Base-by-base conservation (phyloP, 2,113 vertebrate genomes). In the Ornithorhynchus anatinus region DNA sequence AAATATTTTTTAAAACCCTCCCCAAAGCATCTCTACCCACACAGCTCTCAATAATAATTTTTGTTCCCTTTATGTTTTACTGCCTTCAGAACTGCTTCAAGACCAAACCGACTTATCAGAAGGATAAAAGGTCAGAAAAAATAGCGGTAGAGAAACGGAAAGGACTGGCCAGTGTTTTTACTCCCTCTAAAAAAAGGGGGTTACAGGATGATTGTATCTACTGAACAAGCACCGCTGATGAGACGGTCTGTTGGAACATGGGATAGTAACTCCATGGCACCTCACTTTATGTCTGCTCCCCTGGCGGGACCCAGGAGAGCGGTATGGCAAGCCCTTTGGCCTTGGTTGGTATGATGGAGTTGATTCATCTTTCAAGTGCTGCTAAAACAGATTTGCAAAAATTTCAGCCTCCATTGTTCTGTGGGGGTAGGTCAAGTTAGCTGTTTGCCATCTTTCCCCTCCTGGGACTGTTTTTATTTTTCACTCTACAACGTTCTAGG, bases 141-240 rank as follows among this genome's bases (percentile, higher is more conserved):
- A 62, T 65, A 47, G 3, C 70, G 75, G 79, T 74, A 80, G 52
- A 69, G 83, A 77, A 66, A 51, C 44, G 0, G 65, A 75, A 52
- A 82, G 80, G 75, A 5, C 74, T 70, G 85, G 79, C 72, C 72
- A 66, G 79, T 76, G 74, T 74, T 75, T 75, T 81, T 45, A 65
- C 64, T 56, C 42, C 63, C 25, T 64, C 87, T 69, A 38, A 75
- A 65, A 81, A 68, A 81, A 56, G 81, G 79, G 72, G 61, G 63
- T 82, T 87, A 62, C 84, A 87, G 86, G 87, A 85, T 84, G 81
- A 86, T 84, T 80, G 84, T 84, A 84, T 83, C 84, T 79, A 81
- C 80, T 80, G 81, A 67, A 79, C 84, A 82, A 87, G 85, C 85
- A 86, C 77, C 85, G 77, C 76, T 10, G 61, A 17, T 16, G 15